Base-by-base conservation (phyloP, 2,113 vertebrate genomes). In the Meles meles region DNA sequence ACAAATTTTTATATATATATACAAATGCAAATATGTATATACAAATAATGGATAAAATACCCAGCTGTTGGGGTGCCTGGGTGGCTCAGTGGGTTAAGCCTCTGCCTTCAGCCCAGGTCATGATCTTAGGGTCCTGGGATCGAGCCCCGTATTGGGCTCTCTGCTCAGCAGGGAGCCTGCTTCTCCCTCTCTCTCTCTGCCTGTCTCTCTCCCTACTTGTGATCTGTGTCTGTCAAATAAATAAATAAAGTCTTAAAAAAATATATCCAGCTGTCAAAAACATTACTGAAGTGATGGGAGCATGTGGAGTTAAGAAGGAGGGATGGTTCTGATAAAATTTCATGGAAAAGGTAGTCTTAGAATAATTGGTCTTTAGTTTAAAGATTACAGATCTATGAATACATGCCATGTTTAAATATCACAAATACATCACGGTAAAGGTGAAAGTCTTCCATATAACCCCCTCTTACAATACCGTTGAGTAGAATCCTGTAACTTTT, bases 201-300 rank as follows among this genome's bases (percentile, higher is more conserved):
- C 6, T 55, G 52, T 17, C 52, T 52, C 49, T 52, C 14, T 55
- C 52, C 52, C 17, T 55, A 55, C 17, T 55, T 55, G 52, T 55
- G 52, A 18, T 55, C 52, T 55, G 17, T 55, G 52, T 55, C 52
- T 55, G 52, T 55, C 52, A 55, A 55, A 55, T 55, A 55, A 55
- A 18, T 18, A 55, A 55, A 55, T 55, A 55, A 55, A 55, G 1
- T 55, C 52, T 55, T 55, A 5, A 18, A 55, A 18, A 55, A 90
- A 96, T 71, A 44, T n/a, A 84, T 57, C 44, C 63, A 86, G 49
- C 67, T 97, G 37, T 88, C 83, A 83, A 81, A 93, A 69, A 17
- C 15, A 44, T 71, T 74, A 27, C 59, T 90, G 71, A 72, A 88
- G 17, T 86, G 39, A 90, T 3, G 21, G 85, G 29, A 83, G 20